A percentile compares a stretch with the other conserved stretches of the same genome.
These are phyloP conservation scores for Psittacula derbiana DNA, from an alignment of 2,797 vertebrate species.

Conservation along the genomic window DNA sequence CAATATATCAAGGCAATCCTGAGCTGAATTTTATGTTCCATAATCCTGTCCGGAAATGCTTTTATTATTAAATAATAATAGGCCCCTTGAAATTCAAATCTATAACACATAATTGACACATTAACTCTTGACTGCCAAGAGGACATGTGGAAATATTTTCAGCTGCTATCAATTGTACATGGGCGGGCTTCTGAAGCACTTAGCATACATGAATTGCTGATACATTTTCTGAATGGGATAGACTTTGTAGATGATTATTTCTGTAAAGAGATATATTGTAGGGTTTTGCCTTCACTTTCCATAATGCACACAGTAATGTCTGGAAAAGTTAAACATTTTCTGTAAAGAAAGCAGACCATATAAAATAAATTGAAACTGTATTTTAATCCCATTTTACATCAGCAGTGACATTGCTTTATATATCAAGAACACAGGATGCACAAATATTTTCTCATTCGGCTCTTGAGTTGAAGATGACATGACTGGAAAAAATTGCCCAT, in stretches of 20 bases:
- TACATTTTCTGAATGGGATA: background rate
- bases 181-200: background rate
- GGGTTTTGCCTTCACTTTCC: background rate
- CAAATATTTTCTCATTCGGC: conserved; percentile 35
- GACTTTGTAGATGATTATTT: background rate
- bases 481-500: conserved; percentile 16
- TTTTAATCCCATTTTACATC: background rate
- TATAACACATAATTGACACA: background rate
- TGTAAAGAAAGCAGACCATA: background rate
- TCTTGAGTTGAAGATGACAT: background rate
- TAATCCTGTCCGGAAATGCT: background rate
- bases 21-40: background rate
- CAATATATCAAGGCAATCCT: background rate
- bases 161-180: background rate
- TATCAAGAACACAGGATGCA: background rate
- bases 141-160: background rate
- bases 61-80: background rate
- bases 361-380: background rate
- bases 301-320: background rate
- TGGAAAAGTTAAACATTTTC: background rate
- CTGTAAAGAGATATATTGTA: background rate
- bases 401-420: background rate
- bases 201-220: background rate
- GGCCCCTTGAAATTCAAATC: background rate
- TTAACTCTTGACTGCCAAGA: background rate